Evolutionary conservation across 2,888 invertebrate species (phyloP), one percentile per base, ranked within the genome.

Genomic region (Apantesis nais): DNA sequence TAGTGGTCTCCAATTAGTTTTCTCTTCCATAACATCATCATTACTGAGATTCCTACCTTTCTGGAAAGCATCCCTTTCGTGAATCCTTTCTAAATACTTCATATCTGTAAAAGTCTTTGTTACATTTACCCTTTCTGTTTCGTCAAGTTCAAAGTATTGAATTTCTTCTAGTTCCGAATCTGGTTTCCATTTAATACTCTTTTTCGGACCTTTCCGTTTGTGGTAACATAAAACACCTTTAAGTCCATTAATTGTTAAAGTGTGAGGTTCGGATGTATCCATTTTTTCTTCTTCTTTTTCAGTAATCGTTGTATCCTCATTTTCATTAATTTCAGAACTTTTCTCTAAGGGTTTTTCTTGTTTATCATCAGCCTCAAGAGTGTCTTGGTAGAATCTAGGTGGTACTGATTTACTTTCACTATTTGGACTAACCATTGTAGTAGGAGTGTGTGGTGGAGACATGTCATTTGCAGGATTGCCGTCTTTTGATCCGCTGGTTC

Each of bases 101-200:
- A 98, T 97, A 85, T 99, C 98, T 52, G 97, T 97, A 91, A 99
- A 99, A 48, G 96, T 97, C 91, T 97, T 98, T 5, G 97, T 98
- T 1, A 99, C 99, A 92, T 99, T 99, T 2, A 99, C 98, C 86
- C 99, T 96, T 93, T 99, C 99, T 25, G 98, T 99, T 92, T 99
- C 99, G 91, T 99, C 99, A 80, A 99, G 93, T 90, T 99, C 99
- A 90, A 99, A 99, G 92, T 97, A 99, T 83, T 97, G 97, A 71
- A 98, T 95, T 85, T 98, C 97, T 83, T 97, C 97, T 48, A 99
- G 93, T 78, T 97, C 96, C 11, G 96, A 92, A 73, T 98, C 98
- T 7, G 97, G 96, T 85, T 97, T 97, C 97, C 98, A 99, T 86
- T 97, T 96, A 9, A 98, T 96, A 80, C 96, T 96, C 89, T 98